Base-by-base conservation (phyloP, 30 jellyfish, hydroid and myxozoan genomes). In the Turritopsis rubra region DNA sequence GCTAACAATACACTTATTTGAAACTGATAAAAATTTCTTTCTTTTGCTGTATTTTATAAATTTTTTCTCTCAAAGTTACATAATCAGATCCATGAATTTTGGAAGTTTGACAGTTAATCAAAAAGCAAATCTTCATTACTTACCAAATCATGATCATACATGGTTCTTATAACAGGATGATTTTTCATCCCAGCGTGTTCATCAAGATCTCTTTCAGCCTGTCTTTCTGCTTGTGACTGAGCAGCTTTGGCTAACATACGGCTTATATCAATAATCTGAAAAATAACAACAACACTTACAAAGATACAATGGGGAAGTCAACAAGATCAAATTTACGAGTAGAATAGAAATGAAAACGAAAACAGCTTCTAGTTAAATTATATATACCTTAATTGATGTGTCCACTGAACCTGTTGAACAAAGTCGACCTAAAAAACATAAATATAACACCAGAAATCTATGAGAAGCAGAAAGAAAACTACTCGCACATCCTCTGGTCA, bases 171-270 rank as follows among this genome's bases (percentile, higher is more conserved):
- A 53, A 95, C 99, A 1, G 99, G 99, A 80, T 95, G 99, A 29
- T 90, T 87, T 79, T 95, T 90, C 97, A 91, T 89, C 29, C 96
- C 96, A 60, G 92, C 93, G 7, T 96, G 96, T 52, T 89, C 97
- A 65, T 95, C 99, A 52, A 85, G 83, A 28, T 90, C 97, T 73
- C 88, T 79, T 74, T 89, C 97, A 18, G 97, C 97, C 66, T 95
- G 97, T 28, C 96, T 72, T 54, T 95, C 99, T 0, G 98, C 97
- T 65, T 89, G 96, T 60, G 96, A 91, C 54, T 95, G 97, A 0
- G 96, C 96, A 18, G 99, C 97, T 66, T 95, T 95, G 19, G 97
- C 97, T 79, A 95, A 80, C 99, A 94, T 94, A 27, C 97, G 90
- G 24, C 95, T 91, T 52, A 89, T 94, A 68, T 94, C 99, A 29